Conservation (phyloP, 2,797 vertebrate species). For the Podarcis lilfordi region DNA sequence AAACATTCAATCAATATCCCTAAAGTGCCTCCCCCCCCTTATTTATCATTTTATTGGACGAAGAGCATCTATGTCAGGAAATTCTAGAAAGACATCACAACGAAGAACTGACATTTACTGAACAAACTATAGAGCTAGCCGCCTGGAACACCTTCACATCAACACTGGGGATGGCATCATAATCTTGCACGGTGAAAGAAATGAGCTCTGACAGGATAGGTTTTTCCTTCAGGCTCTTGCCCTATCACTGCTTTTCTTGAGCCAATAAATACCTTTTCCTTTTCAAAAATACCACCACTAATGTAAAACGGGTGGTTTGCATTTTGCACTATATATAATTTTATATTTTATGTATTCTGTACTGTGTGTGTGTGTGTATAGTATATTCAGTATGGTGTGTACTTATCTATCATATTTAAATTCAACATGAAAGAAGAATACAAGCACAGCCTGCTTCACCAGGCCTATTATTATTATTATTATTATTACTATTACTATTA, state of each 20-base stretch:
- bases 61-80: background rate
- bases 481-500: no score
- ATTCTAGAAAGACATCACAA: background rate
- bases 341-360: background rate
- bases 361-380: background rate
- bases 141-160: background rate
- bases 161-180: background rate
- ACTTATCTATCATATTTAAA: background rate
- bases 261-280: background rate
- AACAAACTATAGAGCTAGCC: background rate
- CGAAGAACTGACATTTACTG: slow-evolving; percentile 4
- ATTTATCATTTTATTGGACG: slow-evolving; percentile 11
- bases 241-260: slow-evolving; percentile 20
- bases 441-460: no score
- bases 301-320: slow-evolving; percentile 22
- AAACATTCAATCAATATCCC: background rate
- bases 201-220: slow-evolving; percentile 1
- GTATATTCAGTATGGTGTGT: background rate
- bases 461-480: no score
- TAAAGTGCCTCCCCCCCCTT: background rate
- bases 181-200: slow-evolving; percentile 16
- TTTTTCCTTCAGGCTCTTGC: slow-evolving; percentile 9
- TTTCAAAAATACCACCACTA: background rate
- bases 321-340: background rate
- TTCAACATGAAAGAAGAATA: background rate